A percentile compares a stretch with the other conserved stretches of the same genome.
phyloP scores from a whole-genome alignment of 2,113 vertebrate genomes.

The Scartelaos histophorus region DNA sequence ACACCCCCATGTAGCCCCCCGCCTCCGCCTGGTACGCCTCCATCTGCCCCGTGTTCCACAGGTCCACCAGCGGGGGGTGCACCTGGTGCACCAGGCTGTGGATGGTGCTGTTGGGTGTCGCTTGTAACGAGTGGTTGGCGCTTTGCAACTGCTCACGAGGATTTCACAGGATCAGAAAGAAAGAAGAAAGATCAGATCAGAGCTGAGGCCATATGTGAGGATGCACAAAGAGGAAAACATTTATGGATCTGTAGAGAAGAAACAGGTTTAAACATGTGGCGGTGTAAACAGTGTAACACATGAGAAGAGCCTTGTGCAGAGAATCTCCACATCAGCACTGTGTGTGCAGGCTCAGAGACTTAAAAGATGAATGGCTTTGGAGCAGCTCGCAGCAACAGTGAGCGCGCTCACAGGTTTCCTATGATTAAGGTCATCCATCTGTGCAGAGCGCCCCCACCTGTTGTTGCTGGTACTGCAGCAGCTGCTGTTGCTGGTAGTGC shows the following conservation, averaged over 20 bases:
- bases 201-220: not conserved
- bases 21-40: constrained; percentile 80
- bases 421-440: not conserved
- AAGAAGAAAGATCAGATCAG: not conserved
- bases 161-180: constrained; percentile 20
- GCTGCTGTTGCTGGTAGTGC: constrained; percentile 82
- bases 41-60: constrained; percentile 83
- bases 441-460: not conserved
- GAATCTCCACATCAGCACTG: not conserved
- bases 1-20: constrained; percentile 79
- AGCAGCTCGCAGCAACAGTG: not conserved
- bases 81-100: constrained; percentile 79
- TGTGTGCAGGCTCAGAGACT: not conserved
- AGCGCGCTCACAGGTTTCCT: not conserved
- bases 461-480: constrained; percentile 81
- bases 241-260: not conserved
- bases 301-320: not conserved
- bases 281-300: not conserved
- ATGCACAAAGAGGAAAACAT: constrained; percentile 4
- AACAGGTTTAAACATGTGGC: not conserved
- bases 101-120: constrained; percentile 82
- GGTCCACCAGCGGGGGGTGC: constrained; percentile 84
- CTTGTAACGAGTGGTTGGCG: constrained; percentile 79
- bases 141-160: constrained; percentile 65
- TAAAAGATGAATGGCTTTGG: not conserved